phyloP scores from a whole-genome alignment of 2,797 vertebrate species.

The Coilia nasus region DNA sequence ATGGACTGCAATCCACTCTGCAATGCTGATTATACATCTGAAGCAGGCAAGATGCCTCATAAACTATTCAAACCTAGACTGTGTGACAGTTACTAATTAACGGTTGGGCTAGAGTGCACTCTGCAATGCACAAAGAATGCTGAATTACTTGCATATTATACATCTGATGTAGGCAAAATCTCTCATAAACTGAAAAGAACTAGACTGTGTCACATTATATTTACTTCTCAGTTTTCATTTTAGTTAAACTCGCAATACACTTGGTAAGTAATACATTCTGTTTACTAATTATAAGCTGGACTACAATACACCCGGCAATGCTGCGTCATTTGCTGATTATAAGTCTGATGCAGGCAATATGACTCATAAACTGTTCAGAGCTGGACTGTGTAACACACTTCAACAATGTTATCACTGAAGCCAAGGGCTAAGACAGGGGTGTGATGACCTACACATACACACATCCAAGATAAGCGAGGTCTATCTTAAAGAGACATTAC shows the following conservation, averaged over 20 bases:
- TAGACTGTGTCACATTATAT: background rate
- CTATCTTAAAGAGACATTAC: constrained; percentile 1
- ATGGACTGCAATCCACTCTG: too few species aligned
- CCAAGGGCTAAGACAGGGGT: background rate
- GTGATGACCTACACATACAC: background rate
- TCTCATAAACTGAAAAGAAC: background rate
- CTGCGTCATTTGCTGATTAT: background rate
- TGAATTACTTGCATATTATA: background rate
- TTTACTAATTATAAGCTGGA: too few species aligned
- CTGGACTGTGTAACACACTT: background rate
- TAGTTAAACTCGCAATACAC: too few species aligned
- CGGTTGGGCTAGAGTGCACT: background rate
- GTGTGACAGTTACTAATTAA: background rate
- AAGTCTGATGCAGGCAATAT: background rate
- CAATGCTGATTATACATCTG: too few species aligned
- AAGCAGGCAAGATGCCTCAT: too few species aligned
- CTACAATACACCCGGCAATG: background rate
- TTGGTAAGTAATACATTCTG: too few species aligned
- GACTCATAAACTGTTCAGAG: background rate
- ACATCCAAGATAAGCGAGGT: background rate
- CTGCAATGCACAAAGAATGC: background rate
- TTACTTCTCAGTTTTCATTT: too few species aligned
- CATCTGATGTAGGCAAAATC: background rate
- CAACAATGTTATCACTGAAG: background rate
- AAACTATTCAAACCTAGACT: too few species aligned